Evolutionary conservation across 2,797 vertebrate species (phyloP), one percentile per base, ranked within the genome.

Genomic region (Lacerta viridis): DNA sequence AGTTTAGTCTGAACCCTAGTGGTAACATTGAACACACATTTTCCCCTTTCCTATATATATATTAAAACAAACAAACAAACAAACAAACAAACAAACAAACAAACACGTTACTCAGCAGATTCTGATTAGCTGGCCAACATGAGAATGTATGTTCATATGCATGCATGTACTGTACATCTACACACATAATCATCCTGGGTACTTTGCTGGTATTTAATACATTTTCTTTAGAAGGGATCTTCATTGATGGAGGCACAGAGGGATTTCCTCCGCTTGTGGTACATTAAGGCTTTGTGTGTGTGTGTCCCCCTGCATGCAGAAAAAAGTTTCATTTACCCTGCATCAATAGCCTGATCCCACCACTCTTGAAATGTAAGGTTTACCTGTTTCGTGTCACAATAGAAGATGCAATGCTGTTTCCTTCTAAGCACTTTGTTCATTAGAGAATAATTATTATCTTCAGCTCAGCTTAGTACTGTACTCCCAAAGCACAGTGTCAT

Each of bases 391-490:
- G 69, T 87, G 71, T 59, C 76, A 50, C 59, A 39, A 7, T 39
- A 68, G 89, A 89, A 90, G 0, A 0, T 86, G 25, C 11, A 71
- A 20, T 82, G 50, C 17, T 43, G 82, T 82, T 79, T 69, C 64
- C 7, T 69, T 84, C 86, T 89, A 41, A 72, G 69, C n/a, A 25
- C 15, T 80, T 78, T 77, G 64, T 81, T 78, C 72, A 74, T 59
- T 80, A 50, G 89, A 83, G 55, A 80, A 87, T 88, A 86, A 76
- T n/a, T 27, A 69, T 59, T 43, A 80, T 90, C 23, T 27, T 84
- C 71, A 55, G 8, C 3, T 27, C 23, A 27, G 10, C 7, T 76
- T 85, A 84, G 72, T 13, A 29, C 11, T 85, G 72, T 13, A 29
- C 11, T 85, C 89, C 55, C 74, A 89, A 83, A 88, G 3, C 29